Evolutionary conservation across 1,140 invertebrate genomes (phyloP).

Genomic region (Asbolus verrucosus): DNA sequence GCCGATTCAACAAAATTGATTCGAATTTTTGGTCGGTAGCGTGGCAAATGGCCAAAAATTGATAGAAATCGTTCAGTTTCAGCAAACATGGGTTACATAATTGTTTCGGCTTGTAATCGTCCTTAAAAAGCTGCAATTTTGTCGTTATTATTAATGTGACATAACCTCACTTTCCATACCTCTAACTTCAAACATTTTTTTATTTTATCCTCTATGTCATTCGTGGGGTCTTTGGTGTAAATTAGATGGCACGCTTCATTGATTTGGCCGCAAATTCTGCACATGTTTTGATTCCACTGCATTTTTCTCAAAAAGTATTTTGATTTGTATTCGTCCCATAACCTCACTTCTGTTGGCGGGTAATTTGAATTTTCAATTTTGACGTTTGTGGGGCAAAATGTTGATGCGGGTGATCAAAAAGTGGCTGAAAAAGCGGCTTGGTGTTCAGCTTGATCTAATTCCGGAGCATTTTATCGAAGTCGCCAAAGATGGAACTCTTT

Average conservation of each 20-base stretch:
- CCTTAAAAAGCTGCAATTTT: conserved; percentile 45
- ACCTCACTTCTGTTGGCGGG: conserved; percentile 5
- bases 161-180: conserved; percentile 37
- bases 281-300: conserved; percentile 43
- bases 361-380: conserved; percentile 7
- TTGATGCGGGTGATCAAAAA: conserved; percentile 55
- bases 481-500: conserved; percentile 64
- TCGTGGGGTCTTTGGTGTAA: conserved; percentile 10
- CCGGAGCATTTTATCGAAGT: conserved; percentile 60
- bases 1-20: conserved; percentile 38
- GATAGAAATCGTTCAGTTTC: conserved; percentile 43
- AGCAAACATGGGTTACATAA: conserved; percentile 38
- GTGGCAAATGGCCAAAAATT: conserved; percentile 34
- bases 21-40: conserved; percentile 46
- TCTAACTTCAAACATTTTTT: conserved; percentile 48
- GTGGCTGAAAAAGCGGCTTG: conserved; percentile 59
- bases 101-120: conserved; percentile 50
- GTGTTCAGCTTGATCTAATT: conserved; percentile 53
- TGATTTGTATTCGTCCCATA: not conserved
- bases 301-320: conserved; percentile 1
- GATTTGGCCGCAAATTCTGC: conserved; percentile 50
- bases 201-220: conserved; percentile 39
- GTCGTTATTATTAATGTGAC: conserved; percentile 6
- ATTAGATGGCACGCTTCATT: conserved; percentile 46
- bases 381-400: conserved; percentile 36